phyloP scores from a whole-genome alignment of 2,797 vertebrate genomes.

The Argyrosomus regius region DNA sequence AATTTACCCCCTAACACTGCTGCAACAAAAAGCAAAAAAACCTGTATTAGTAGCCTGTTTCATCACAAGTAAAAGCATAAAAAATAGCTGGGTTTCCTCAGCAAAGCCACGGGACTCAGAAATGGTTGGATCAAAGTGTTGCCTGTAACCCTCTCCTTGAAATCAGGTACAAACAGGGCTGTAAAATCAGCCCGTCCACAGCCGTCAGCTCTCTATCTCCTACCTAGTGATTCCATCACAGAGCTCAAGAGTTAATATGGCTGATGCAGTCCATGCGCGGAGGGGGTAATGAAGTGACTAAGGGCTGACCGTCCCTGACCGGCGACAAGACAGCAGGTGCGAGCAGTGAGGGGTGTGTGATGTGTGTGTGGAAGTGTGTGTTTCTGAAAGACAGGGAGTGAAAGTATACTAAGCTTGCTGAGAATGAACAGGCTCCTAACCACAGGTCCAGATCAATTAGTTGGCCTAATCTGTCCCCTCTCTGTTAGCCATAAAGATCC shows the following conservation, averaged over 20 bases:
- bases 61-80: conserved; percentile 48
- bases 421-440: conserved; percentile 52
- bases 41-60: conserved; percentile 39
- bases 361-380: conserved; percentile 19
- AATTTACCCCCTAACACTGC: conserved; percentile 18
- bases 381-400: neutral
- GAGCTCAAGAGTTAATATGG: conserved; percentile 69
- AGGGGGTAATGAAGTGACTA: conserved; percentile 79
- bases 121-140: conserved; percentile 67
- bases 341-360: conserved; percentile 53
- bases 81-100: conserved; percentile 35
- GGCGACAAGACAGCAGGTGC: conserved; percentile 71
- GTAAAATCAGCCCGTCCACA: conserved; percentile 63
- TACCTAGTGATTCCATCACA: conserved; percentile 65
- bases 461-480: conserved; percentile 62
- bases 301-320: conserved; percentile 72
- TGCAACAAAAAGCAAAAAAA: conserved; percentile 25
- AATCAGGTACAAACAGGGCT: conserved; percentile 69
- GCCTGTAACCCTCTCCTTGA: conserved; percentile 67
- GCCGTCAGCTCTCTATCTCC: conserved; percentile 60
- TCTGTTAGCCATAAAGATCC: conserved; percentile 61
- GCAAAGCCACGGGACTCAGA: conserved; percentile 47
- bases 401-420: conserved; percentile 5
- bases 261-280: conserved; percentile 69
- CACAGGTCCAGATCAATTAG: conserved; percentile 77